phyloP scores from a whole-genome alignment of 2,797 vertebrate genomes.

The Sebastes hopkinsi region DNA sequence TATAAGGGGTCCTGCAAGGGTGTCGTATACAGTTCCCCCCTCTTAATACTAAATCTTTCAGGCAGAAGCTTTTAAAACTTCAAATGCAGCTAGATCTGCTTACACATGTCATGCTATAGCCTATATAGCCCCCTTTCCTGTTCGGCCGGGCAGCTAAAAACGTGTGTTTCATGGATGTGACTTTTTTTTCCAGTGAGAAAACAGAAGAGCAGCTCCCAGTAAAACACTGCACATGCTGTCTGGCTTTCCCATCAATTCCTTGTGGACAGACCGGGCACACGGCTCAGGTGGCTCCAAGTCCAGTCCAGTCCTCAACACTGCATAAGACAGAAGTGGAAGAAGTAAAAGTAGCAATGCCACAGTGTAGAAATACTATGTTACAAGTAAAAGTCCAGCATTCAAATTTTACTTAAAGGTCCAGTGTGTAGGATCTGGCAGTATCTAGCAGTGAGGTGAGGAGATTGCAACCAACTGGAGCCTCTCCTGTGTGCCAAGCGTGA shows the following conservation, averaged over 20 bases:
- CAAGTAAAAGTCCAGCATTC: neutral
- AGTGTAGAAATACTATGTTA: neutral
- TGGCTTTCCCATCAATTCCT: constrained; percentile 78
- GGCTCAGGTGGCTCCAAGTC: constrained; percentile 50
- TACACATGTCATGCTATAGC: constrained; percentile 82
- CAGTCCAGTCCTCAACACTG: neutral
- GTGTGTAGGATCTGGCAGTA: neutral
- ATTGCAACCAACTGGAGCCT: too few species aligned
- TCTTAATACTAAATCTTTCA: constrained; percentile 83
- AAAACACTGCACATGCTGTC: constrained; percentile 73
- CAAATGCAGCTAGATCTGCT: constrained; percentile 84
- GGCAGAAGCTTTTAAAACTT: constrained; percentile 88
- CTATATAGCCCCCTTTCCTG: constrained; percentile 75
- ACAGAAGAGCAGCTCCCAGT: constrained; percentile 66
- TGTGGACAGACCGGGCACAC: constrained; percentile 25
- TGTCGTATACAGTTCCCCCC: constrained; percentile 74
- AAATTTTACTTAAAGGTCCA: neutral
- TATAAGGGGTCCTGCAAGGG: constrained; percentile 73
- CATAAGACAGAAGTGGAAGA: neutral
- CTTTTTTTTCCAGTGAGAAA: constrained; percentile 66
- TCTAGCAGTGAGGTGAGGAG: too few species aligned
- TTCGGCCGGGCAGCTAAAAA: constrained; percentile 51
- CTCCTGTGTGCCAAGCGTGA: too few species aligned
- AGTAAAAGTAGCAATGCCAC: neutral
- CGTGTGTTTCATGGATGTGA: constrained; percentile 67